phyloP scores from a whole-genome alignment of 1,140 invertebrate genomes.

The Nasonia giraulti region DNA sequence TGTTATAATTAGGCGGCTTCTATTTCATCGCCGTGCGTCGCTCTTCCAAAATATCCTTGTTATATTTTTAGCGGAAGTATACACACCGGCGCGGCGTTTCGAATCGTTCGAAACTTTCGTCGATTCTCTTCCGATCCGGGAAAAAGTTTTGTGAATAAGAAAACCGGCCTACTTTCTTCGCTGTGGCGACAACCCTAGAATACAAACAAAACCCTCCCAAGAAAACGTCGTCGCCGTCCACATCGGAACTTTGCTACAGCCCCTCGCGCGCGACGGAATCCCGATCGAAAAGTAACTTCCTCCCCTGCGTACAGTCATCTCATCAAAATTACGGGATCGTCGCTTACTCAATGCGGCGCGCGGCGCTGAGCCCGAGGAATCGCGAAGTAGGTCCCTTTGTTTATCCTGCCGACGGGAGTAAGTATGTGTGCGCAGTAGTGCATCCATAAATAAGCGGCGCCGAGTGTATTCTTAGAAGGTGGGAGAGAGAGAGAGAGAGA shows the following conservation, averaged over 20 bases:
- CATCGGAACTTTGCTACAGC: not conserved
- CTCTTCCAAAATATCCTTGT: not conserved
- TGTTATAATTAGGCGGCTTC: not conserved
- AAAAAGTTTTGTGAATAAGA: too few species aligned
- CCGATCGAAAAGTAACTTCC: not conserved
- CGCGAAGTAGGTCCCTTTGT: conserved; percentile 12
- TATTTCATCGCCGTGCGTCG: not conserved
- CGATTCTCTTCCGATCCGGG: too few species aligned
- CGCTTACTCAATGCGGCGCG: not conserved
- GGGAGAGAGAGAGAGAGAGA: not conserved
- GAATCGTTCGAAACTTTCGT: too few species aligned
- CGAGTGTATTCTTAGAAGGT: not conserved
- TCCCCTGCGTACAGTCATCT: not conserved
- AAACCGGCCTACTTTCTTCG: too few species aligned
- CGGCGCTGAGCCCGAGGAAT: not conserved
- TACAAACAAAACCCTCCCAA: not conserved
- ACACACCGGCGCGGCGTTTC: too few species aligned
- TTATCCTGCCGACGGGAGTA: not conserved
- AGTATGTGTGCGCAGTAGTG: not conserved
- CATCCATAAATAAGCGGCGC: conserved; percentile 23
- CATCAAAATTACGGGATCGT: not conserved
- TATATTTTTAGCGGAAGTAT: too few species aligned
- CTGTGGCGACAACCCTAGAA: not conserved
- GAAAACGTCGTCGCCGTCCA: not conserved
- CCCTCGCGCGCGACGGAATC: not conserved